phyloP scores from a whole-genome alignment of 2,797 vertebrate species.

The Ctenosaura bakeri region DNA sequence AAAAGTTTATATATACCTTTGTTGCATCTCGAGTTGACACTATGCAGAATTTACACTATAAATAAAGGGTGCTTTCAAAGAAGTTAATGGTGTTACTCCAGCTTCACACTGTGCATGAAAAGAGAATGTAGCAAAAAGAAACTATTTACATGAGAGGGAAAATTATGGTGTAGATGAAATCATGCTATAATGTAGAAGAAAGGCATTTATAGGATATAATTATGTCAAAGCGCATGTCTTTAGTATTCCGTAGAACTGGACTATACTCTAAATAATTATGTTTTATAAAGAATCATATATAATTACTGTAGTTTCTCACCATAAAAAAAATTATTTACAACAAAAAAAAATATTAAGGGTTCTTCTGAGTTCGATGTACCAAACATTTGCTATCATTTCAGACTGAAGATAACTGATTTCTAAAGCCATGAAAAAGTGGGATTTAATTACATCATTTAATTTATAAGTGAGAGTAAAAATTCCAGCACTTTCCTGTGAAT shows the following conservation, averaged over 20 bases:
- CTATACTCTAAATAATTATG: slow-evolving; percentile 50
- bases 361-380: slow-evolving; percentile 29
- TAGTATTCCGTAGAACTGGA: slow-evolving; percentile 38
- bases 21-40: slow-evolving; percentile 14
- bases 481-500: slow-evolving; percentile 37
- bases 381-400: slow-evolving; percentile 16
- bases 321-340: slow-evolving; percentile 38
- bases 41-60: slow-evolving; percentile 38
- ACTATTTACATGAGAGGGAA: slow-evolving; percentile 45
- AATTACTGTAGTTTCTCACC: slow-evolving; percentile 40
- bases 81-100: slow-evolving; percentile 47
- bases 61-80: slow-evolving; percentile 41
- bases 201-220: slow-evolving; percentile 50
- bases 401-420: slow-evolving; percentile 28
- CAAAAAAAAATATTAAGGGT: slow-evolving; percentile 33
- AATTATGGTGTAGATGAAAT: slow-evolving; percentile 43
- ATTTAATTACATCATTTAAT: slow-evolving; percentile 49
- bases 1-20: slow-evolving; percentile 13
- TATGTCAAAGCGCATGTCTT: slow-evolving; percentile 46
- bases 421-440: slow-evolving; percentile 39
- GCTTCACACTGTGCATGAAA: slow-evolving; percentile 48
- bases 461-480: slow-evolving; percentile 46
- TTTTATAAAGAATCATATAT: slow-evolving; percentile 42
- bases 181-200: slow-evolving; percentile 37
- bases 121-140: slow-evolving; percentile 40